Evolutionary conservation across 2,888 invertebrate species (phyloP).

Genomic region (Cactoblastis cactorum): DNA sequence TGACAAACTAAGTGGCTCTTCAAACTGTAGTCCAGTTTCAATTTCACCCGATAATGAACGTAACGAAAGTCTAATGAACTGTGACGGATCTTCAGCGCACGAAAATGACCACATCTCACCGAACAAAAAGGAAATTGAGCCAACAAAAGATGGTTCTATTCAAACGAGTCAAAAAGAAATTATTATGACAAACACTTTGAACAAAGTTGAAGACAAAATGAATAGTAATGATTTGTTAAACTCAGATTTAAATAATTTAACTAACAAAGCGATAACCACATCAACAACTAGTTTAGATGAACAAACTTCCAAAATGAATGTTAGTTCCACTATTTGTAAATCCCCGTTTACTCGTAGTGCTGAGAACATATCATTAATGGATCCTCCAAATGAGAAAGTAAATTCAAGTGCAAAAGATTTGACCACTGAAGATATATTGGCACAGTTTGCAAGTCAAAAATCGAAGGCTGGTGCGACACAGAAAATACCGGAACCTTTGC

Average conservation of each 20-base stretch:
- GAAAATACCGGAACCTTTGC: conserved; percentile 47
- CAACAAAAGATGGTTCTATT: not conserved
- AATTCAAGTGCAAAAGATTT: conserved; percentile 41
- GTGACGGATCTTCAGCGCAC: conserved; percentile 21
- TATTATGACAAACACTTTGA: not conserved
- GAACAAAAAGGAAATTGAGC: not conserved
- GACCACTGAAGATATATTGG: conserved; percentile 52
- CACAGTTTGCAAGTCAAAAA: conserved; percentile 54
- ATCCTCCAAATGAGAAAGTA: conserved; percentile 23
- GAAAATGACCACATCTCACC: not conserved
- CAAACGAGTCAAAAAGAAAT: not conserved
- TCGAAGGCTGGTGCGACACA: conserved; percentile 52
- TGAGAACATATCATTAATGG: conserved; percentile 50
- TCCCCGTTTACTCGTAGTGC: conserved; percentile 54
- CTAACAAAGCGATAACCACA: conserved; percentile 34
- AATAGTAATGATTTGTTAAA: not conserved
- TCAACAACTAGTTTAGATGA: conserved; percentile 59
- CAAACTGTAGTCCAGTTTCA: conserved; percentile 32
- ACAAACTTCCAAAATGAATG: conserved; percentile 22
- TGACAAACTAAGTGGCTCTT: conserved; percentile 30
- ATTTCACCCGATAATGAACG: conserved; percentile 31
- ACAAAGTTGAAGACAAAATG: not conserved
- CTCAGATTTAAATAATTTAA: not conserved
- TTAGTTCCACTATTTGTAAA: conserved; percentile 32
- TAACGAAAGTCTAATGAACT: conserved; percentile 24